A percentile compares a stretch with the other conserved stretches of the same genome.
Evolutionary conservation across 2,113 vertebrate species (phyloP).

Genomic region (Elgaria multicarinata): DNA sequence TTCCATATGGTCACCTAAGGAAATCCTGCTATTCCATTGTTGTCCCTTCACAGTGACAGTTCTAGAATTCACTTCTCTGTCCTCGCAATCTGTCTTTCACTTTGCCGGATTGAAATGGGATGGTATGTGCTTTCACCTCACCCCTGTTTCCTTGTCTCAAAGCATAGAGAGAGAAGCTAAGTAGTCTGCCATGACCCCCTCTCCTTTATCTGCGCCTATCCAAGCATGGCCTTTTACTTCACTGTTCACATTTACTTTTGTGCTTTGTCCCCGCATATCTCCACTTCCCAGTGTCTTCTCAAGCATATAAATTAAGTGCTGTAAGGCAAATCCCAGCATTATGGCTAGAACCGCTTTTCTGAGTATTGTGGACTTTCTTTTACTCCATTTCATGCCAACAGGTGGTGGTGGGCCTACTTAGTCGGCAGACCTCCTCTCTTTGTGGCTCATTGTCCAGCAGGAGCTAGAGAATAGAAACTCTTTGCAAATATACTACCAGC

Average conservation of each 20-base stretch:
- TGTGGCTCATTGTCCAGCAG: neutral
- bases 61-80: neutral
- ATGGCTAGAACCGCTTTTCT: neutral
- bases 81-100: conserved; percentile 6
- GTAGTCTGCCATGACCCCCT: conserved; percentile 41
- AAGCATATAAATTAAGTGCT: neutral
- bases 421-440: neutral
- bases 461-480: neutral
- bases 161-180: conserved; percentile 47
- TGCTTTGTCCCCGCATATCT: conserved; percentile 30
- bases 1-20: too few species aligned
- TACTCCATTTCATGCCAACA: neutral
- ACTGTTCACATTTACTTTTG: conserved; percentile 28
- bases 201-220: conserved; percentile 49
- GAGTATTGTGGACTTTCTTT: neutral
- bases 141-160: conserved; percentile 32
- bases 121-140: conserved; percentile 51
- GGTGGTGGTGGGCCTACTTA: neutral
- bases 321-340: neutral
- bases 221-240: conserved; percentile 51
- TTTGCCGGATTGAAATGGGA: conserved; percentile 31
- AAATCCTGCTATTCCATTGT: conserved; percentile 15
- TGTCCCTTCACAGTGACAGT: neutral
- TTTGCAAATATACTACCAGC: too few species aligned
- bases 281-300: conserved; percentile 19